Evolutionary conservation across 2,113 vertebrate species (phyloP).

Genomic region (Daubentonia madagascariensis): DNA sequence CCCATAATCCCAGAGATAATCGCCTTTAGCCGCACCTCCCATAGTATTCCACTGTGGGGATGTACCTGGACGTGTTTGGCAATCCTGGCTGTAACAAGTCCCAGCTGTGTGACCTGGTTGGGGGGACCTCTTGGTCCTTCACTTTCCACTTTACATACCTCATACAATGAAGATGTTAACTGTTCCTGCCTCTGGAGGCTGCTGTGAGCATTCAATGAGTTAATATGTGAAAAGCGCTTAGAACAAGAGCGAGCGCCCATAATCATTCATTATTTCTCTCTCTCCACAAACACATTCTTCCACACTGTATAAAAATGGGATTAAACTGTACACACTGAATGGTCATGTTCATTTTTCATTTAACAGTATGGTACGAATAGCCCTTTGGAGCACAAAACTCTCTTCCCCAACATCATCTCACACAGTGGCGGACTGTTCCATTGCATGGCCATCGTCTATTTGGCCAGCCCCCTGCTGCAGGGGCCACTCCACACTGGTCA

Average conservation of each 20-base stretch:
- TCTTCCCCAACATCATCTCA: not conserved
- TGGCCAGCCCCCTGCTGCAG: fast-evolving
- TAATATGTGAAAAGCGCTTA: fast-evolving
- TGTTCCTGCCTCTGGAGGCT: fast-evolving
- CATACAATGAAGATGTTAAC: not conserved
- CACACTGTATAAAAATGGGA: not conserved
- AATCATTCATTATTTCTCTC: fast-evolving
- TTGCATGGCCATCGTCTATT: fast-evolving
- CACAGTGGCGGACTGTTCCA: not conserved
- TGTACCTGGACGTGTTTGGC: not conserved
- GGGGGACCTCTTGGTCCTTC: not conserved
- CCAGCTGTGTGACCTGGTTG: not conserved
- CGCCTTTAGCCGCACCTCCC: not conserved
- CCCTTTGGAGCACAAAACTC: not conserved
- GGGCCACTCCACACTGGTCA: not conserved
- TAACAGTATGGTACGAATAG: not conserved
- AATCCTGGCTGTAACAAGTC: not conserved
- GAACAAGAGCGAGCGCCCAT: not conserved
- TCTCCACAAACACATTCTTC: not conserved
- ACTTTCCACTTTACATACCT: not conserved
- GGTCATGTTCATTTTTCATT: not conserved
- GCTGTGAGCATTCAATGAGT: not conserved
- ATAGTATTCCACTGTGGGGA: fast-evolving
- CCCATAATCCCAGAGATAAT: not conserved
- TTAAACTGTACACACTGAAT: fast-evolving